Evolutionary conservation across 2,797 vertebrate genomes (phyloP).

Genomic region (Oreochromis mossambicus): DNA sequence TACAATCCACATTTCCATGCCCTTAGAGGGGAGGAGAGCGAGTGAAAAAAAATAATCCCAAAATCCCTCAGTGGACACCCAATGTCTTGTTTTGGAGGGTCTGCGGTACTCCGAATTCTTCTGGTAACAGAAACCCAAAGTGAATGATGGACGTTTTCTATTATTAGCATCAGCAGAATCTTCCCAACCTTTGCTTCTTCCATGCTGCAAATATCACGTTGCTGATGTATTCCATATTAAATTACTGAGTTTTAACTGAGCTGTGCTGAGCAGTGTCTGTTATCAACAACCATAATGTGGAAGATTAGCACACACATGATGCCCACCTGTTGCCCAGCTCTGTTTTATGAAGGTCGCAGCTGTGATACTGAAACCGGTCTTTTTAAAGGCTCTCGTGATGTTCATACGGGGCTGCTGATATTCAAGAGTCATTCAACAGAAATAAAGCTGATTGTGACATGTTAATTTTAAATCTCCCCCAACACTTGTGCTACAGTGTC

Average conservation of each 20-base stretch:
- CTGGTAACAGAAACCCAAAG: conserved; percentile 78
- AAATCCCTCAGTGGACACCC: conserved; percentile 67
- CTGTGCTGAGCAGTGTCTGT: conserved; percentile 66
- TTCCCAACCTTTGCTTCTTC: conserved; percentile 77
- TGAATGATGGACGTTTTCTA: conserved; percentile 75
- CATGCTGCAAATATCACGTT: conserved; percentile 79
- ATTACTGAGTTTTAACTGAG: conserved; percentile 80
- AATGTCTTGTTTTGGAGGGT: conserved; percentile 74
- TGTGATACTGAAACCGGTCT: conserved; percentile 76
- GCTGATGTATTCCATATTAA: conserved; percentile 82
- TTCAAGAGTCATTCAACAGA: conserved; percentile 57
- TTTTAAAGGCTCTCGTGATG: conserved; percentile 69
- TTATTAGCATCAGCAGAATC: conserved; percentile 77
- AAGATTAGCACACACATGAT: conserved; percentile 79
- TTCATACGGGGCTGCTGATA: conserved; percentile 15
- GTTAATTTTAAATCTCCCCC: conserved; percentile 18
- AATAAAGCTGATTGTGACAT: conserved; percentile 36
- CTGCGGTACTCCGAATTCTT: conserved; percentile 73
- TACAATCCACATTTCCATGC: conserved; percentile 69
- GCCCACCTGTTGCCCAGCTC: conserved; percentile 73
- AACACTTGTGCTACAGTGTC: not conserved
- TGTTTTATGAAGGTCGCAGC: conserved; percentile 78
- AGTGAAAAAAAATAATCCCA: conserved; percentile 63
- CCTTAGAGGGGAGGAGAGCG: conserved; percentile 42
- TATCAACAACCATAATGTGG: conserved; percentile 82